Base-by-base conservation (phyloP, 1,140 invertebrate genomes). In the Sycophaga agraensis region DNA sequence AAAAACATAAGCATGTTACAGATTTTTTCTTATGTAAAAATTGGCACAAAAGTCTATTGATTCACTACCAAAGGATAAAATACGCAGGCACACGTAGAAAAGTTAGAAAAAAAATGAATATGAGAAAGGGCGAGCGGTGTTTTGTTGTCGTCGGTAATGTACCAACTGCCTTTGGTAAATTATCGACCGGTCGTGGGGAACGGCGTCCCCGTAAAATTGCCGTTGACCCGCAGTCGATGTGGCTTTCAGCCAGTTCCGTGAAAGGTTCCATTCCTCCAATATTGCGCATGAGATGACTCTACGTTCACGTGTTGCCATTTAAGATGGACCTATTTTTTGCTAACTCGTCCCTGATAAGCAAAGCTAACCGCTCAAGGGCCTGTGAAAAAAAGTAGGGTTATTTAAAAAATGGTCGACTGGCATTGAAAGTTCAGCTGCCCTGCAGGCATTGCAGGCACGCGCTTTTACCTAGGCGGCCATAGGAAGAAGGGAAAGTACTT, bases 341-440 rank as follows among this genome's bases (percentile, higher is more conserved):
- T 7, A 76, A 53, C 54, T 79, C 75, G 8, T 70, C 57, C 31
- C 62, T 72, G 60, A 79, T 78, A 14, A 78, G 50, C n/a, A 64
- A 26, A 0, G 75, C 71, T 57, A 79, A 70, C 54, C 77, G 68
- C 16, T 73, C 65, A 45, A 79, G 21, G 5, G 77, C 77, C 77
- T 79, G 61, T 34, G 68, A 69, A 28, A 61, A 46, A 31, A 31
- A 31, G 4, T 31, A 31, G 11, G 28, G n/a, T n/a, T n/a, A n/a
- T n/a, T n/a, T n/a, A n/a, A n/a, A n/a, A n/a, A n/a, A n/a, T n/a
- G n/a, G n/a, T n/a, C n/a, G n/a, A n/a, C n/a, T n/a, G n/a, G n/a
- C n/a, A n/a, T n/a, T n/a, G n/a, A n/a, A n/a, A n/a, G n/a, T n/a
- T n/a, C n/a, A n/a, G n/a, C n/a, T n/a, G n/a, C n/a, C n/a, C n/a